These are phyloP conservation scores for Pseudochromis fuscus DNA, from an alignment of 2,797 vertebrate genomes.

Conservation along the genomic window DNA sequence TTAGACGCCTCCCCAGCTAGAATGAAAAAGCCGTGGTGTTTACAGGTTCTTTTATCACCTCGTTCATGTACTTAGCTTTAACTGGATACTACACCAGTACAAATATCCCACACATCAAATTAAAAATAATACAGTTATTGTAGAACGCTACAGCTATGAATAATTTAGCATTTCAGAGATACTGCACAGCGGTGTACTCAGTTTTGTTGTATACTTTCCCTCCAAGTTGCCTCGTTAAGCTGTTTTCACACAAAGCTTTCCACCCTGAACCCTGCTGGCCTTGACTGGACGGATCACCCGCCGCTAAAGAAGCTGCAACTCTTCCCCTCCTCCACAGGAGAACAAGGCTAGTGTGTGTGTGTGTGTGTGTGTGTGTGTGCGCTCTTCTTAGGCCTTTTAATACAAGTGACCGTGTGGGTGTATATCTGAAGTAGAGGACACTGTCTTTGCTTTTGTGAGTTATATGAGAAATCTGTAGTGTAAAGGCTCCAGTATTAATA, in stretches of 20 bases:
- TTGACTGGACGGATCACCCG: conserved; percentile 42
- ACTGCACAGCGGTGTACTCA: neutral
- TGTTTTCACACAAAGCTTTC: conserved; percentile 36
- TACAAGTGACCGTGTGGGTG: conserved; percentile 20
- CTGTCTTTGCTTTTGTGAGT: neutral
- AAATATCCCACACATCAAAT: too few relatives aligned
- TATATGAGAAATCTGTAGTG: neutral
- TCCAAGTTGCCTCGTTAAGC: conserved; percentile 17
- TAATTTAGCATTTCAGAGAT: too few relatives aligned
- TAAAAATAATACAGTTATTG: too few relatives aligned
- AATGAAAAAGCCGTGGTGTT: too few relatives aligned
- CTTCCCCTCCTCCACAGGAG: conserved; percentile 38
- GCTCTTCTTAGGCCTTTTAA: conserved; percentile 23
- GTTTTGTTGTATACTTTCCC: neutral
- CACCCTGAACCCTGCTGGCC: conserved; percentile 33
- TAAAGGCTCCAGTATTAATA: neutral
- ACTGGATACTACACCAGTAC: too few relatives aligned
- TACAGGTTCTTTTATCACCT: too few relatives aligned
- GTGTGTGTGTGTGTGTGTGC: conserved; percentile 21
- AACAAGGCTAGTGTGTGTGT: conserved; percentile 29
- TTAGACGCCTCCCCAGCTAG: too few relatives aligned
- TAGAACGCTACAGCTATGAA: too few relatives aligned
- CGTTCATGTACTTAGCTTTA: too few relatives aligned
- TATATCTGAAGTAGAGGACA: conserved; percentile 20
- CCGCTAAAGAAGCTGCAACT: conserved; percentile 26